Conservation (phyloP, 2,888 invertebrate species). For the Campoplex nolae region DNA sequence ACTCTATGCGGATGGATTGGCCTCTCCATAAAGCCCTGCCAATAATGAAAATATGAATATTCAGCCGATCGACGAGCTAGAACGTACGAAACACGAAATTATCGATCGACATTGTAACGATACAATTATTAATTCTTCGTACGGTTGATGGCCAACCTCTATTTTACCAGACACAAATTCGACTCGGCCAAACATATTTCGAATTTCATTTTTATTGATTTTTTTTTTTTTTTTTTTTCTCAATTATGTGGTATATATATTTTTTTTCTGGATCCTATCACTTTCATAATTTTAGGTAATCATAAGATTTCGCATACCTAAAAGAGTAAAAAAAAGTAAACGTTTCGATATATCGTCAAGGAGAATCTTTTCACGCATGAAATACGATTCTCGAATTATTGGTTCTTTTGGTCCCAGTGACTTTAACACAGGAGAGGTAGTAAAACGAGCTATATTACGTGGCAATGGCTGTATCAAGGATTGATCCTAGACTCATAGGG, state of each 20-base stretch:
- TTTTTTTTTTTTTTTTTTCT: neutral
- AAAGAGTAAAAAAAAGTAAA: neutral
- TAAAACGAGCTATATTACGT: neutral
- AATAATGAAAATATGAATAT: constrained; percentile 79
- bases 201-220: neutral
- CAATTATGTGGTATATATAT: no score
- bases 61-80: constrained; percentile 67
- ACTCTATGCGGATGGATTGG: constrained; percentile 69
- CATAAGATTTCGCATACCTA: no score
- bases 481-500: neutral
- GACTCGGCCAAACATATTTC: neutral
- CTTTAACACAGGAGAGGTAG: neutral
- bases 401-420: neutral
- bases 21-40: constrained; percentile 68
- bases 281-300: no score
- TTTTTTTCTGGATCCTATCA: no score
- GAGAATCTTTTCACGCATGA: neutral
- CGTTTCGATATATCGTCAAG: neutral
- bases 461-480: constrained; percentile 3
- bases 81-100: constrained; percentile 31
- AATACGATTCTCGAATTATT: neutral
- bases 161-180: neutral
- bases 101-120: constrained; percentile 20
- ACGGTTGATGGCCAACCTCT: constrained; percentile 3
- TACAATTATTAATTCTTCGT: constrained; percentile 20